Evolutionary conservation across 2,888 invertebrate genomes (phyloP).

Genomic region (Melanostoma mellinum): DNA sequence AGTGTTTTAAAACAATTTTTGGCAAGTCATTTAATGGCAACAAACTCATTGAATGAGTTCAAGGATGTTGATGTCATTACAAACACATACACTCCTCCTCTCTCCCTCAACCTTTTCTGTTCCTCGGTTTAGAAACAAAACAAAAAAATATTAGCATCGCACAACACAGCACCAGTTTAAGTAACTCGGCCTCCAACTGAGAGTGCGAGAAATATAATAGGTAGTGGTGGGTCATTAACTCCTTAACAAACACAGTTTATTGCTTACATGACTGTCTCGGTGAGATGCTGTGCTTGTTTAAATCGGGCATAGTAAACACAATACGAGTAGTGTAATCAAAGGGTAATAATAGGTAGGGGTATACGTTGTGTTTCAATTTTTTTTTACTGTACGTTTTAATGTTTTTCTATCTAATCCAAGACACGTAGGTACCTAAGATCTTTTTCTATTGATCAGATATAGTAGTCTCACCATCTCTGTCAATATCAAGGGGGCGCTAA

Average conservation of each 20-base stretch:
- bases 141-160: conserved; percentile 31
- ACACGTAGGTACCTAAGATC: conserved; percentile 39
- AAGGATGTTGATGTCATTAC: conserved; percentile 45
- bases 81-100: neutral
- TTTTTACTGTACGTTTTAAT: conserved; percentile 1
- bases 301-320: conserved; percentile 7
- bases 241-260: conserved; percentile 50
- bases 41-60: conserved; percentile 55
- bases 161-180: conserved; percentile 25
- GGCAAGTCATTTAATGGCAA: conserved; percentile 37
- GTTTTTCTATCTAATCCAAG: conserved; percentile 10
- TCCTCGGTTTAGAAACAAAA: neutral
- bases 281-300: conserved; percentile 34
- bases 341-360: conserved; percentile 15
- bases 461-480: neutral
- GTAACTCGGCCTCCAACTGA: conserved; percentile 40
- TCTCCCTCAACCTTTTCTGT: neutral
- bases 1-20: conserved; percentile 8
- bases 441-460: conserved; percentile 47
- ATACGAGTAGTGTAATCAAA: conserved; percentile 5
- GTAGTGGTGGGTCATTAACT: conserved; percentile 62
- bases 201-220: conserved; percentile 54
- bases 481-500: conserved; percentile 3
- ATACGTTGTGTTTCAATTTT: conserved; percentile 29
- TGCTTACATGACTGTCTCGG: conserved; percentile 50